Base-by-base conservation (phyloP, 2,888 invertebrate genomes). In the Phasia obesa region DNA sequence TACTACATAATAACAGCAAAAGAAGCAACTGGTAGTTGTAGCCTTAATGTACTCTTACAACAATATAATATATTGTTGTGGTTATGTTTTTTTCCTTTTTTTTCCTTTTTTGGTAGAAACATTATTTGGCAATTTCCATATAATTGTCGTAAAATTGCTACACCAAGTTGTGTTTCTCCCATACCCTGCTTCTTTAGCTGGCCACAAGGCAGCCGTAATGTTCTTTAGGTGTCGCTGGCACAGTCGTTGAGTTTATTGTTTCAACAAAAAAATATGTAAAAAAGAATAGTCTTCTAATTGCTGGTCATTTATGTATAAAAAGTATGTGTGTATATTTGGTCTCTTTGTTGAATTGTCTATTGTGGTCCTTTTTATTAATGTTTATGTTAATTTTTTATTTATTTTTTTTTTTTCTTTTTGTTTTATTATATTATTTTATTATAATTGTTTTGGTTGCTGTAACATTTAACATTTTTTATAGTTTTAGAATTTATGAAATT, bases 101-200 rank as follows among this genome's bases (percentile, higher is more conserved):
- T 59, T 44, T 38, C 21, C 57, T 62, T 23, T 17, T 47, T 47
- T 47, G 9, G 6, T 64, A 4, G 21, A 13, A 42, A 44, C 31
- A 64, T 81, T 81, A 76, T 82, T 82, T 74, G 82, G 69, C 69
- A 76, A 82, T 82, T 82, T 74, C 44, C 82, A 78, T 74, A 65
- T 74, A 74, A 79, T 74, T 27, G 67, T 73, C 42, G 60, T 62
- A 62, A 77, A 77, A 77, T 70, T 77, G 55, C 44, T 47, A 35
- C 62, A 77, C n/a, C 35, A 23, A 35, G n/a, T 15, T 31, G 21
- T 67, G n/a, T 35, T 44, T 4, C 47, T 19, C 31, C 17, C 5
- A n/a, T 4, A 13, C 19, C 27, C 15, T 51, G 21, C 42, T 31
- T 44, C 25, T n/a, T 23, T 35, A n/a, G 17, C 35, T 21, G 23